Evolutionary conservation across 2,888 invertebrate genomes (phyloP).

Genomic region (Calameuta pallipes): DNA sequence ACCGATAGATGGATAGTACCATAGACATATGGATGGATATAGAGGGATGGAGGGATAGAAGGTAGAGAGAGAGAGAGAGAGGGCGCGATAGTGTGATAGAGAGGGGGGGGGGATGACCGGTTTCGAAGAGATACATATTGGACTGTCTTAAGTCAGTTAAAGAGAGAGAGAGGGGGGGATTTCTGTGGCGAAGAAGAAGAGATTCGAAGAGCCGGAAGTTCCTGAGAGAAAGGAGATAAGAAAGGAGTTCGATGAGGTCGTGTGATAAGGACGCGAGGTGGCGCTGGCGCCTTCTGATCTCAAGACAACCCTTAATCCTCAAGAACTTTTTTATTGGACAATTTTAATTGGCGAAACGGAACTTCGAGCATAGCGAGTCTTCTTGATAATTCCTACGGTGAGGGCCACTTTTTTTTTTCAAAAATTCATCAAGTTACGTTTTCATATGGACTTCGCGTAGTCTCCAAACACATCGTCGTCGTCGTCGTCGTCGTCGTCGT

Average conservation of each 20-base stretch:
- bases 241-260: conserved; percentile 27
- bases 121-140: conserved; percentile 12
- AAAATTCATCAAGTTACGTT: neutral
- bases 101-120: conserved; percentile 8
- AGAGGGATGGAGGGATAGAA: conserved; percentile 8
- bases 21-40: neutral
- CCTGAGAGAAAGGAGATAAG: neutral
- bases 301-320: neutral
- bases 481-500: neutral
- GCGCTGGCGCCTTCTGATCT: conserved; percentile 25
- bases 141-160: neutral
- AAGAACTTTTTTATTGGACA: neutral
- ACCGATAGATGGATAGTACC: conserved; percentile 10
- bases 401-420: too few relatives aligned
- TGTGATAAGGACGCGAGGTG: conserved; percentile 15
- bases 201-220: neutral
- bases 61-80: conserved; percentile 5
- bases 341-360: neutral
- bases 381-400: neutral
- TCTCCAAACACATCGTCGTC: neutral
- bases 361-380: neutral
- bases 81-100: neutral
- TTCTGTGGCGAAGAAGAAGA: neutral
- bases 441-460: neutral
- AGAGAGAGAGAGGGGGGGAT: conserved; percentile 1